Evolutionary conservation across 2,113 vertebrate genomes (phyloP).

Genomic region (Sinocyclocheilus maitianheensis): DNA sequence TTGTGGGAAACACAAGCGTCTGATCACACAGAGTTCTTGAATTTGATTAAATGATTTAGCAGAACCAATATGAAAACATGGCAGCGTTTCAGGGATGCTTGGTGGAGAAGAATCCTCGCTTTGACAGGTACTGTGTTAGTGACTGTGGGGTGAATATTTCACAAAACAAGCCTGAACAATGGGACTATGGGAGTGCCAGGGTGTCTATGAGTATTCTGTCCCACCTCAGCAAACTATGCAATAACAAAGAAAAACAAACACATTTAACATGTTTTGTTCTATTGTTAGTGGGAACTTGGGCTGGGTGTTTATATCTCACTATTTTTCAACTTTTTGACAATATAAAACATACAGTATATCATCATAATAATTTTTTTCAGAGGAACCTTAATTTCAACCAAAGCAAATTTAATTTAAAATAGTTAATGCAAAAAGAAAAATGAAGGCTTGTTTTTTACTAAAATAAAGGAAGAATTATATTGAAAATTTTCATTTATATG

Average conservation of each 20-base stretch:
- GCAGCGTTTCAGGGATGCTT: too few relatives aligned
- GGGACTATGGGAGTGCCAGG: slow-evolving; percentile 28
- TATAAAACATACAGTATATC: neutral
- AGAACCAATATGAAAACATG: too few relatives aligned
- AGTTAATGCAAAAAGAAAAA: neutral
- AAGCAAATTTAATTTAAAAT: neutral
- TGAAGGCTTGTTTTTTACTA: too few relatives aligned
- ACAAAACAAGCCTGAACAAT: slow-evolving; percentile 39
- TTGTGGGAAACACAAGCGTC: too few relatives aligned
- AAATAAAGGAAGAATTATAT: too few relatives aligned
- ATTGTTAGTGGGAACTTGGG: slow-evolving; percentile 27
- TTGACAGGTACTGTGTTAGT: slow-evolving; percentile 23
- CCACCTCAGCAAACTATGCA: slow-evolving; percentile 30
- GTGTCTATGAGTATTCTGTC: slow-evolving; percentile 1
- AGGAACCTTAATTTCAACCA: neutral
- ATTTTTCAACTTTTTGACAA: neutral
- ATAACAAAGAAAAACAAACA: slow-evolving; percentile 49
- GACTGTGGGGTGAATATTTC: slow-evolving; percentile 22
- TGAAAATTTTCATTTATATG: neutral
- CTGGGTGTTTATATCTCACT: neutral
- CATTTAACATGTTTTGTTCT: slow-evolving; percentile 41
- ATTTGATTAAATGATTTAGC: too few relatives aligned
- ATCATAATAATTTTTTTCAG: neutral
- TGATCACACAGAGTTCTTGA: too few relatives aligned
- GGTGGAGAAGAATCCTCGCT: neutral